These are phyloP conservation scores for Zophobas morio DNA, from an alignment of 1,140 invertebrate genomes.

Conservation along the genomic window DNA sequence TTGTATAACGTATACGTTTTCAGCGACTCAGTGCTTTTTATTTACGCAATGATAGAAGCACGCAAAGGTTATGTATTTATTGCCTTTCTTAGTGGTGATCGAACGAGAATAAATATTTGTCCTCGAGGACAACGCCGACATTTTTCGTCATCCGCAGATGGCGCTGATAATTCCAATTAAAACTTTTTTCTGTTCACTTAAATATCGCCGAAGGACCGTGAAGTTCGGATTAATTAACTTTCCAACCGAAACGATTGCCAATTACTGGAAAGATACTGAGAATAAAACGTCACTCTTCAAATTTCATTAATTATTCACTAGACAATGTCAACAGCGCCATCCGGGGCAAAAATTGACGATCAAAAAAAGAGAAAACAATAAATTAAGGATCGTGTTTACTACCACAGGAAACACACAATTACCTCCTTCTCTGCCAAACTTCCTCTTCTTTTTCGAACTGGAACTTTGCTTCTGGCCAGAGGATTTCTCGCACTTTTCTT, in stretches of 20 bases:
- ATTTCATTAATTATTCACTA: not conserved
- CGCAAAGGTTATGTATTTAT: not conserved
- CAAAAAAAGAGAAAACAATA: not conserved
- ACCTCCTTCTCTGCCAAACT: constrained; percentile 67
- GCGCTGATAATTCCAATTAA: not conserved
- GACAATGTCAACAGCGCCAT: not conserved
- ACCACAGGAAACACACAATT: constrained; percentile 51
- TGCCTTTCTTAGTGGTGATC: not conserved
- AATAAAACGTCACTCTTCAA: not conserved
- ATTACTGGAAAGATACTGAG: constrained; percentile 1
- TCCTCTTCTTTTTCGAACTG: constrained; percentile 65
- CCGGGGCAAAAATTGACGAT: not conserved
- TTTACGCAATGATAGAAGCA: not conserved
- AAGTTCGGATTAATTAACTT: not conserved
- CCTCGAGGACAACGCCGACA: not conserved
- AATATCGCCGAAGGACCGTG: not conserved
- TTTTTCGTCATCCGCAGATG: not conserved
- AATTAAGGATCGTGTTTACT: not conserved
- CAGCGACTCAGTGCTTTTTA: not conserved
- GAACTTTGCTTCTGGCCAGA: constrained; percentile 62
- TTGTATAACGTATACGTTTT: not conserved
- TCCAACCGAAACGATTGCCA: constrained; percentile 1
- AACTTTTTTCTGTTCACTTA: not conserved
- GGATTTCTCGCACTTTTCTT: constrained; percentile 66
- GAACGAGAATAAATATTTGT: not conserved